A percentile compares a stretch with the other conserved stretches of the same genome.
phyloP scores from a whole-genome alignment of 1,140 invertebrate species.

The Rhopalosiphum padi region DNA sequence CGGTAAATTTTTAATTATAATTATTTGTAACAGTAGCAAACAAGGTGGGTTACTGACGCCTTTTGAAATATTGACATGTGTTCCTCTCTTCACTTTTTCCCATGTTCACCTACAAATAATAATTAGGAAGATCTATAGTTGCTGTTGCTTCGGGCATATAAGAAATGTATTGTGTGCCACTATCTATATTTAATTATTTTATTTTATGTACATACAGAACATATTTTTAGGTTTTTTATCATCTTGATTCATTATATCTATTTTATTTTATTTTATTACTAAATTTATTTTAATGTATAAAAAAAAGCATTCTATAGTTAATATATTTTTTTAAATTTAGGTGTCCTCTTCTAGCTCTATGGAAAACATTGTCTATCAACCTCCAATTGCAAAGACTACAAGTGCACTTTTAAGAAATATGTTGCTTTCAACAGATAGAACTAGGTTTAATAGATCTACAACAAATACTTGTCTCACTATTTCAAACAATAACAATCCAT shows the following conservation, averaged over 20 bases:
- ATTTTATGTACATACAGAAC: not conserved
- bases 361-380: not conserved
- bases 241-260: not conserved
- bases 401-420: constrained; percentile 29
- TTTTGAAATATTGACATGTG: not conserved
- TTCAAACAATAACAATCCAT: constrained; percentile 12
- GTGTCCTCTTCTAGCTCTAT: not conserved
- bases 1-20: not conserved
- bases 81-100: not conserved
- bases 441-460: not conserved
- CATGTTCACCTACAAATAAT: not conserved
- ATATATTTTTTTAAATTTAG: not conserved
- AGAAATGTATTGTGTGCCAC: not conserved
- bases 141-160: not conserved
- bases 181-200: not conserved
- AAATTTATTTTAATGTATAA: not conserved
- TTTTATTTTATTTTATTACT: not conserved
- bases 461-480: not conserved
- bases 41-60: not conserved
- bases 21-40: not conserved
- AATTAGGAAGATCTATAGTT: not conserved
- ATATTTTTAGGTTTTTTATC: not conserved
- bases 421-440: constrained; percentile 38
- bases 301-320: not conserved
- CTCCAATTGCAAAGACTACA: constrained; percentile 41